A percentile compares a stretch with the other conserved stretches of the same genome.
These are phyloP conservation scores for Dusona sp. DNA, from an alignment of 2,888 invertebrate species.

Conservation along the genomic window DNA sequence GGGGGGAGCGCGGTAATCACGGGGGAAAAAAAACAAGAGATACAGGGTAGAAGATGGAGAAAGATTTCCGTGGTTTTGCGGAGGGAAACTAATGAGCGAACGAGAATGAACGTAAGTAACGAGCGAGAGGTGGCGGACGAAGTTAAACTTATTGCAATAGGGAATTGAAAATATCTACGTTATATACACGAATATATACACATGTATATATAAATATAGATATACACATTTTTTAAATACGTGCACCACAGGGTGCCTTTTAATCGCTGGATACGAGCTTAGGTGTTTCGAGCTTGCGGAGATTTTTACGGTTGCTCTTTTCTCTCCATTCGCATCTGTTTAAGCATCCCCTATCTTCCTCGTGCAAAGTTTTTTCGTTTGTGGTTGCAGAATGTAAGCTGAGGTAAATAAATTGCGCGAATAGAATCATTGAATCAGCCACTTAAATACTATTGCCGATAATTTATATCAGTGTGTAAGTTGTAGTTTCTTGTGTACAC, in stretches of 20 bases:
- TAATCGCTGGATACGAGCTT: slow-evolving; percentile 52
- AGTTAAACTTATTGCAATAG: slow-evolving; percentile 79
- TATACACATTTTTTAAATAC: slow-evolving; percentile 12
- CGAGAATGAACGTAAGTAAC: slow-evolving; percentile 72
- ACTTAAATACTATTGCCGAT: not conserved
- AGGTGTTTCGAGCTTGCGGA: slow-evolving; percentile 14
- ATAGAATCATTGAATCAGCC: slow-evolving; percentile 3
- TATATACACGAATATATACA: slow-evolving; percentile 64
- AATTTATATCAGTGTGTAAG: not conserved
- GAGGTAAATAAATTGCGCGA: not conserved
- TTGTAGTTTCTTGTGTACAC: too few relatives aligned
- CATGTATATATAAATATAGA: slow-evolving; percentile 56
- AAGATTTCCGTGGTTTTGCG: slow-evolving; percentile 56
- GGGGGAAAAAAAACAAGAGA: slow-evolving; percentile 56
- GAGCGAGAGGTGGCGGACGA: slow-evolving; percentile 72
- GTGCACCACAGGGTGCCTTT: slow-evolving; percentile 35
- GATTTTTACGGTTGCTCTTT: slow-evolving; percentile 19
- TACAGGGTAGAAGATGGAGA: slow-evolving; percentile 57
- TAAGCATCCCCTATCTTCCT: not conserved
- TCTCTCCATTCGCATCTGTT: slow-evolving; percentile 22
- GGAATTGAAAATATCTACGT: slow-evolving; percentile 79
- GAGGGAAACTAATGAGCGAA: slow-evolving; percentile 63
- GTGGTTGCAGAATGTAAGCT: not conserved
- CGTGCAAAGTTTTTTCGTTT: slow-evolving; percentile 9
- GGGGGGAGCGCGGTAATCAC: slow-evolving; percentile 43